A percentile compares a stretch with the other conserved stretches of the same genome.
Evolutionary conservation across 2,113 vertebrate species (phyloP).

Genomic region (Dipodomys merriami): DNA sequence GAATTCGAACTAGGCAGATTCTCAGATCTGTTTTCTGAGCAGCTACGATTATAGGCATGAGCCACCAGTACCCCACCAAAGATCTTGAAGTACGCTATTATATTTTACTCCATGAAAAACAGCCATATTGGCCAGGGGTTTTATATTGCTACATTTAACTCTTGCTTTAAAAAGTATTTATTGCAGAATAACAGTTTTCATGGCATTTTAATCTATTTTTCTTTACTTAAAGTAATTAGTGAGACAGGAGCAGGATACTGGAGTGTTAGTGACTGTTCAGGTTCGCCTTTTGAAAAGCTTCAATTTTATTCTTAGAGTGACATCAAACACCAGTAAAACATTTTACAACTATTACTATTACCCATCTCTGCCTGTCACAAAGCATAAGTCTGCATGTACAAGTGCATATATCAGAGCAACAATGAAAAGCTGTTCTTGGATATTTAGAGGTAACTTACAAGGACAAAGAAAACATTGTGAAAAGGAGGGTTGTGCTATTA

Average conservation of each 20-base stretch:
- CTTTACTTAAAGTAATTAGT: conserved; percentile 1
- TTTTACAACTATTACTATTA: neutral
- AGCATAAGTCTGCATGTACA: conserved; percentile 42
- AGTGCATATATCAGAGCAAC: conserved; percentile 58
- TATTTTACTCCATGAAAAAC: conserved; percentile 13
- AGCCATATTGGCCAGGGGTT: neutral
- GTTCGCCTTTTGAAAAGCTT: neutral
- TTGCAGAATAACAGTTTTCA: neutral
- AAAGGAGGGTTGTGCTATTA: conserved; percentile 8
- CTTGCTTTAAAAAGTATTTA: neutral
- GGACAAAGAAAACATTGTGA: conserved; percentile 62
- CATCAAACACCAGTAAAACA: neutral
- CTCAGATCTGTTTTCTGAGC: too few species aligned
- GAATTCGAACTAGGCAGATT: too few species aligned
- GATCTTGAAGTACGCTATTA: conserved; percentile 15
- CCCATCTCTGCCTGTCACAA: conserved; percentile 17
- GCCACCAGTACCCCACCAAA: too few species aligned
- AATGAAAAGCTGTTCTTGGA: conserved; percentile 56
- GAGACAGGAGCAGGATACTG: neutral
- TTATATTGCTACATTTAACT: conserved; percentile 40
- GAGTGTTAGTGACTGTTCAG: neutral
- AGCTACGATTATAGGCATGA: too few species aligned
- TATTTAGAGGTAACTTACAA: conserved; percentile 66
- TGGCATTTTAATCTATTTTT: neutral
- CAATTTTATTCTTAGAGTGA: conserved; percentile 27